Percentiles rank a stretch among this genome's conserved stretches.
phyloP scores from a whole-genome alignment of 1,140 invertebrate genomes.

The Micrasema minimum region DNA sequence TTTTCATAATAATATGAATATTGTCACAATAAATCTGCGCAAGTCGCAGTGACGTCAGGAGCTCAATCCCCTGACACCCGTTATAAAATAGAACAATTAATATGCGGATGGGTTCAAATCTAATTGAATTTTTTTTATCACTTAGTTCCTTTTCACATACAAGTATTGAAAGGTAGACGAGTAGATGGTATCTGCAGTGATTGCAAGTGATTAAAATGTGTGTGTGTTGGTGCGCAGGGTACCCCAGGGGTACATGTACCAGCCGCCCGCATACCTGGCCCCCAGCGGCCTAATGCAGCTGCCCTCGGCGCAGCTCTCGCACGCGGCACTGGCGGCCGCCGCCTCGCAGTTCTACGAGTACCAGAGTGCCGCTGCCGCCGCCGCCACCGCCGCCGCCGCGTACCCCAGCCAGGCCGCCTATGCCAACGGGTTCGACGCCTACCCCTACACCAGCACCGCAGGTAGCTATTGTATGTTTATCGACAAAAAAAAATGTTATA shows the following conservation, averaged over 20 bases:
- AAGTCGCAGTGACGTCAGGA: no score
- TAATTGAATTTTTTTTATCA: no score
- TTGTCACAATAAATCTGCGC: no score
- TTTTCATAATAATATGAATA: no score
- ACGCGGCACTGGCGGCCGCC: constrained; percentile 77
- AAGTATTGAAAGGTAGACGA: no score
- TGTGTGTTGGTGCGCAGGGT: constrained; percentile 68
- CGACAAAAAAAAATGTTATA: background rate
- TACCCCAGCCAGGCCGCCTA: constrained; percentile 76
- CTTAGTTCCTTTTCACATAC: no score
- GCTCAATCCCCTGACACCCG: no score
- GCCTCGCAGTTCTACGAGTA: constrained; percentile 82
- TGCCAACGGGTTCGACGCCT: constrained; percentile 76
- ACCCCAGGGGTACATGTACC: constrained; percentile 80
- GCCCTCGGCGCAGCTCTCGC: constrained; percentile 72
- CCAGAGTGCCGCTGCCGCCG: constrained; percentile 67
- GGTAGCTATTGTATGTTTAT: constrained; percentile 55
- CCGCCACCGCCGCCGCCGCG: constrained; percentile 73
- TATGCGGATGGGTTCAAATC: no score
- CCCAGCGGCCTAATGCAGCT: constrained; percentile 72
- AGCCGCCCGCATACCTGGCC: constrained; percentile 72
- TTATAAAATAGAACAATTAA: no score
- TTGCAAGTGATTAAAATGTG: no score
- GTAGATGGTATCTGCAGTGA: no score
- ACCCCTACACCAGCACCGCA: constrained; percentile 71